Conservation (phyloP, 2,797 vertebrate species). For the Rhadinocentrus ornatus region DNA sequence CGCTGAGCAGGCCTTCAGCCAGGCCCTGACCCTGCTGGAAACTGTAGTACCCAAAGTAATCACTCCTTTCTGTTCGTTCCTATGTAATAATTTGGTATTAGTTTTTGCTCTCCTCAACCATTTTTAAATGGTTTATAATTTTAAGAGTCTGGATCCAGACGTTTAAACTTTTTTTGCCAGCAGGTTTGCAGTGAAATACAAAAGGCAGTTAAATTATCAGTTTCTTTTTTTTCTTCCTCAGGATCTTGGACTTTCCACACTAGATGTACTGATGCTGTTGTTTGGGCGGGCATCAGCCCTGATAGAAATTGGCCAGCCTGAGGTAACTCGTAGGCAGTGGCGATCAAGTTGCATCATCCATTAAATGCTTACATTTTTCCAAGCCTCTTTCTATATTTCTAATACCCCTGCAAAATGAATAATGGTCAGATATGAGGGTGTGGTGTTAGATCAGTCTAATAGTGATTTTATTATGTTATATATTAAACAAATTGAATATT, state of each 20-base stretch:
- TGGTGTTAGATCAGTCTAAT: no score
- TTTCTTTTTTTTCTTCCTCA: conserved; percentile 59
- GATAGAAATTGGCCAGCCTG: conserved; percentile 87
- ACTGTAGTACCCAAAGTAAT: conserved; percentile 79
- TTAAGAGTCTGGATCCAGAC: background rate
- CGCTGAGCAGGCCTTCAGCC: conserved; percentile 86
- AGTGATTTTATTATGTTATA: no score
- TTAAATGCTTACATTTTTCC: no score
- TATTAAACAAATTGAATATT: no score
- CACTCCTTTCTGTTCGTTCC: no score
- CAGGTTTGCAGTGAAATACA: background rate
- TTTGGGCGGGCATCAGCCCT: conserved; percentile 89
- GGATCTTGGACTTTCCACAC: conserved; percentile 82
- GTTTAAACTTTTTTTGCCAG: background rate
- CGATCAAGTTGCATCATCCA: no score
- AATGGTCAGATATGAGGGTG: no score
- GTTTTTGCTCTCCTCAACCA: background rate
- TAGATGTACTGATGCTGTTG: conserved; percentile 86
- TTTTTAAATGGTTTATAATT: background rate
- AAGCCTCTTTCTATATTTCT: no score
- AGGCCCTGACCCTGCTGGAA: conserved; percentile 79
- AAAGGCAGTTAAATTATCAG: background rate
- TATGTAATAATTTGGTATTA: no score
- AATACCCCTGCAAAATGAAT: no score
- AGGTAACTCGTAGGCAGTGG: conserved; percentile 78